Base-by-base conservation (phyloP, 2,888 invertebrate species). In the Yponomeuta plumbellus region DNA sequence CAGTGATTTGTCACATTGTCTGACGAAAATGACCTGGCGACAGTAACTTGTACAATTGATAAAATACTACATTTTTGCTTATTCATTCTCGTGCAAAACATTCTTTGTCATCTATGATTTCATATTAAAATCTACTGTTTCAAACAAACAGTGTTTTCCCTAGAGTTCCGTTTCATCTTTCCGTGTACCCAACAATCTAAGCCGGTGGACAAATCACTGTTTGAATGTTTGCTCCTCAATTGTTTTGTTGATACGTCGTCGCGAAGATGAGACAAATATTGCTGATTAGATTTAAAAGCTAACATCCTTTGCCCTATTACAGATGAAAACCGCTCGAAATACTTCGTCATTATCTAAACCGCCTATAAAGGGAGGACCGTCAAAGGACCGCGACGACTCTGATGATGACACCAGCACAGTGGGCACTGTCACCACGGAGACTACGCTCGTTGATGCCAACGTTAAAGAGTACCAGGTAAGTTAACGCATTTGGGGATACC, bases 341-440 rank as follows among this genome's bases (percentile, higher is more conserved):
- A 71, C 79, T 40, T 73, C 84, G 61, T 70, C 80, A 56, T 68
- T 66, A 22, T 67, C 73, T 1, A 91, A 91, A 68, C 92, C 92
- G 6, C 92, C 92, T 0, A 72, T 75, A 23, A 76, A 87, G 67
- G 92, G 92, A 0, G 92, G 92, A 1, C 91, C 91, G 0, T 70
- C 81, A 0, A 81, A 81, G 11, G 90, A 91, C 10, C 86, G 79
- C 64, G 90, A 92, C 1, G 91, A 91, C 20, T 91, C 91, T 1
- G 93, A 93, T 68, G 93, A 93, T 68, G 92, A 91, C 21, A 78
- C 86, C 26, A 92, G 93, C 71, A 88, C 88, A 21, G 81, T 91
- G 1, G 88, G 90, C 5, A 94, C 95, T 1, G 93, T 93, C 71
- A 95, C 95, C 61, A 95, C 95, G 0, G 95, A 95, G 63, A 92